Evolutionary conservation across 2,888 invertebrate genomes (phyloP).

Genomic region (Capitulum mitella): DNA sequence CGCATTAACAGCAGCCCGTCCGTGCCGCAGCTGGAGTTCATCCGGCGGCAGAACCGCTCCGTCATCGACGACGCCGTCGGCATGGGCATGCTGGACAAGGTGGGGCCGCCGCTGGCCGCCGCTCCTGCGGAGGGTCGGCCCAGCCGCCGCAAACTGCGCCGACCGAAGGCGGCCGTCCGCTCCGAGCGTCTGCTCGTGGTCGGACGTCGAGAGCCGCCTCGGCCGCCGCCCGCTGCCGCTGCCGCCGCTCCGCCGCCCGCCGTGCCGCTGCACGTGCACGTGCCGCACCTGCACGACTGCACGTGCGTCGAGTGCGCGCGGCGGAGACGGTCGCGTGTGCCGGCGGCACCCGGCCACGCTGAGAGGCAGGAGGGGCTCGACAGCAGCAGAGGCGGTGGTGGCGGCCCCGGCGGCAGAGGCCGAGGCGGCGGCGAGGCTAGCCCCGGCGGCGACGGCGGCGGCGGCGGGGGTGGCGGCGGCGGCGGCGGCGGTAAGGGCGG

Average conservation of each 20-base stretch:
- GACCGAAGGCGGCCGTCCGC: not conserved
- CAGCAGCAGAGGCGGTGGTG: too few relatives aligned
- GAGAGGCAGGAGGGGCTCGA: too few relatives aligned
- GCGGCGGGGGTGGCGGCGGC: too few relatives aligned
- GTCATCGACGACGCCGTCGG: not conserved
- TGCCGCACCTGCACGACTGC: slow-evolving; percentile 1
- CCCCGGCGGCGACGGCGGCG: too few relatives aligned
- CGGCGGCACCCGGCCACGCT: too few relatives aligned
- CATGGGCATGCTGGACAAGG: not conserved
- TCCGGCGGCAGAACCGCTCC: not conserved
- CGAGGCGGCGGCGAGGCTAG: too few relatives aligned
- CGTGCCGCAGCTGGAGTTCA: not conserved
- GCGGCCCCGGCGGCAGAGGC: not conserved
- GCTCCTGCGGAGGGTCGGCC: not conserved
- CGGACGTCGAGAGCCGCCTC: not conserved
- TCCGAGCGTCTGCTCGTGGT: not conserved
- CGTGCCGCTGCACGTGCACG: not conserved
- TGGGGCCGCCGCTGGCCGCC: not conserved
- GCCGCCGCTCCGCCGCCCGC: not conserved
- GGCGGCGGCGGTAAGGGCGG: too few relatives aligned
- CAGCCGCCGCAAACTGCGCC: not conserved
- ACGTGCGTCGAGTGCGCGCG: not conserved
- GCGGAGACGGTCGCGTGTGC: not conserved
- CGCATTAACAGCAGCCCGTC: too few relatives aligned
- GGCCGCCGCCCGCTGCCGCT: not conserved